Base-by-base conservation (phyloP, 2,888 invertebrate species). In the Fragum whitleyi region DNA sequence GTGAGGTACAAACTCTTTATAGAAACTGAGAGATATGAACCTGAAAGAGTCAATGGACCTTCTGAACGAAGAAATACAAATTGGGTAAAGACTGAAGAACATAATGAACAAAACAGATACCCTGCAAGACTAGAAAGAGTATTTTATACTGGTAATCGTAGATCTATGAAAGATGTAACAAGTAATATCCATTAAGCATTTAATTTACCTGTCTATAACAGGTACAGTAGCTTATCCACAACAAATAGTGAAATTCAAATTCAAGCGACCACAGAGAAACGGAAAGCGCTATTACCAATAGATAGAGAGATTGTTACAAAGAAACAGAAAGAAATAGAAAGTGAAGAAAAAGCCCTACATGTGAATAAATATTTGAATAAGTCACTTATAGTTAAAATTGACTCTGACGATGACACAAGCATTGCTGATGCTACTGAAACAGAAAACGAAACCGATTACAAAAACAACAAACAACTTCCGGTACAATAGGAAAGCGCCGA, bases 1-100 rank as follows among this genome's bases (percentile, higher is more conserved):
- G 23, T 69, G 7, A 69, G 51, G 23, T 26, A 69, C 9, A 53
- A 69, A 28, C 23, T 69, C 3, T 69, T 14, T 29, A 59, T 59
- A 21, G 59, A 59, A 9, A 23, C 21, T 26, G 23, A 59, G 26
- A 9, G 21, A 26, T 59, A 26, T 59, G 26, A 16, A 59, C 6
- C 21, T 2, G 26, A 26, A 16, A 21, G 26, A 7, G 7, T 6
- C 26, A 16, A 55, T 16, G 7, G 23, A 9, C 9, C 9, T 9
- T 26, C 7, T n/a, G n/a, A n/a, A 42, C 42, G 16, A 42, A 42
- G 16, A 42, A 11, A 16, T 42, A 9, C 7, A 42, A n/a, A n/a
- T n/a, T 16, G 16, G 42, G 16, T 16, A 9, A 9, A 9, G 16
- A 9, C 42, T 16, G 16, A 42, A 9, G 7, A n/a, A n/a, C 42